Percentiles rank a stretch among this genome's conserved stretches.
Conservation (phyloP, 2,888 invertebrate species). For the Mellilla xanthometata region DNA sequence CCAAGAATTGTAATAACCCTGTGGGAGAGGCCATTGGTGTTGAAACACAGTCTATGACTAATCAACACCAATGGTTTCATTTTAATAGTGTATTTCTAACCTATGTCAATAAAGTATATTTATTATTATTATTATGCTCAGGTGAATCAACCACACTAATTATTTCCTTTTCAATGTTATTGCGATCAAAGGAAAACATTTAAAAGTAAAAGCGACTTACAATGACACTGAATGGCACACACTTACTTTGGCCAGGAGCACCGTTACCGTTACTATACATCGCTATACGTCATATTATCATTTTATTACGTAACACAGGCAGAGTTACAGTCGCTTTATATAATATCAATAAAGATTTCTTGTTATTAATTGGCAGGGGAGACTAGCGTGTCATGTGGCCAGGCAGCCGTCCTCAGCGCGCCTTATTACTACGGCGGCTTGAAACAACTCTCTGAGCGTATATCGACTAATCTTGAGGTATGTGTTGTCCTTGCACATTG, state of each 20-base stretch:
- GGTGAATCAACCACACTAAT: constrained; percentile 73
- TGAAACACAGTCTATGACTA: too few relatives aligned
- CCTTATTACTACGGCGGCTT: constrained; percentile 94
- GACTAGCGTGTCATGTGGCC: constrained; percentile 69
- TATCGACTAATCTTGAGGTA: constrained; percentile 50
- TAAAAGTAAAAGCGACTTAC: constrained; percentile 76
- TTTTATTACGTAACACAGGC: too few relatives aligned
- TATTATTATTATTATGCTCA: constrained; percentile 88
- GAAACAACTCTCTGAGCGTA: constrained; percentile 57
- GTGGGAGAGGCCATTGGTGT: too few relatives aligned
- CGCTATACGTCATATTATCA: too few relatives aligned
- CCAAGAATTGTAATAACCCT: too few relatives aligned
- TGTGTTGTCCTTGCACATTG: too few relatives aligned
- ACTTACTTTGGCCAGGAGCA: constrained; percentile 85
- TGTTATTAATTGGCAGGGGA: constrained; percentile 49
- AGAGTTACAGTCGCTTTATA: too few relatives aligned
- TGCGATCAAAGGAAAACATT: too few relatives aligned
- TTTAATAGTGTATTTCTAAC: constrained; percentile 87
- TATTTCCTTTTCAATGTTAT: too few relatives aligned
- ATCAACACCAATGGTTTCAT: constrained; percentile 89
- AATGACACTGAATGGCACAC: constrained; percentile 92
- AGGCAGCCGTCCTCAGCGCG: constrained; percentile 83
- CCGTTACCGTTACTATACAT: too few relatives aligned
- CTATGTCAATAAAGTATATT: constrained; percentile 88
- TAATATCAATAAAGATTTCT: too few relatives aligned